Evolutionary conservation across 2,797 vertebrate species (phyloP), one percentile per base, ranked within the genome.

Genomic region (Craterocephalus amniculus): DNA sequence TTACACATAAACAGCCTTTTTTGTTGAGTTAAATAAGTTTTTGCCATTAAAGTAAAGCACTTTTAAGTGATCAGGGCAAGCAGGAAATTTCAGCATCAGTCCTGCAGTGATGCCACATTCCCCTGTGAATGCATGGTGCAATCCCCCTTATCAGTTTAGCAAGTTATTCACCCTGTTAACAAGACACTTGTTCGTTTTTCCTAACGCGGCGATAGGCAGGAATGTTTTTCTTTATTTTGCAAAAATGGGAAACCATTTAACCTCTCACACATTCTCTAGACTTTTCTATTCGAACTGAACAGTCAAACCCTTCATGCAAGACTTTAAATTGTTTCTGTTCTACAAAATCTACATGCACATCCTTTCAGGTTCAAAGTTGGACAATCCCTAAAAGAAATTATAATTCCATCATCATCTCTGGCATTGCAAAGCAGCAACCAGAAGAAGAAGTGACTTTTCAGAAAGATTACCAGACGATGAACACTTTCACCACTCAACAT

Each of bases 1-100:
- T 48, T 67, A 71, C 31, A n/a, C 66, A 29, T 14, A 27, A 0
- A 56, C 60, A 49, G 4, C 66, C 10, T 22, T 29, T 26, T 26
- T 54, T 31, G 22, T 52, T 49, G 67, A 73, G 36, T 35, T 59
- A 24, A 63, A 57, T 18, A 59, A 45, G 18, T 62, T 72, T 58
- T 63, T 61, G 31, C 22, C 26, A 6, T 65, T 77, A 49, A 73
- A 32, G 51, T 63, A 55, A 77, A 58, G 52, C 32, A 45, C 35
- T 59, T 78, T 48, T 35, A 56, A 55, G 60, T 59, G 79, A 48
- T 36, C n/a, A 77, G 34, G 57, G 67, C 72, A 79, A 80, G 38
- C 49, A 63, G 68, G 68, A 81, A 74, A 76, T 78, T 64, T 83
- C 73, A 65, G 66, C 58, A 61, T 74, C 77, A 57, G 76, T 76